These are phyloP conservation scores for Syrmaticus mikado DNA, from an alignment of 2,113 vertebrate species.

Conservation along the genomic window DNA sequence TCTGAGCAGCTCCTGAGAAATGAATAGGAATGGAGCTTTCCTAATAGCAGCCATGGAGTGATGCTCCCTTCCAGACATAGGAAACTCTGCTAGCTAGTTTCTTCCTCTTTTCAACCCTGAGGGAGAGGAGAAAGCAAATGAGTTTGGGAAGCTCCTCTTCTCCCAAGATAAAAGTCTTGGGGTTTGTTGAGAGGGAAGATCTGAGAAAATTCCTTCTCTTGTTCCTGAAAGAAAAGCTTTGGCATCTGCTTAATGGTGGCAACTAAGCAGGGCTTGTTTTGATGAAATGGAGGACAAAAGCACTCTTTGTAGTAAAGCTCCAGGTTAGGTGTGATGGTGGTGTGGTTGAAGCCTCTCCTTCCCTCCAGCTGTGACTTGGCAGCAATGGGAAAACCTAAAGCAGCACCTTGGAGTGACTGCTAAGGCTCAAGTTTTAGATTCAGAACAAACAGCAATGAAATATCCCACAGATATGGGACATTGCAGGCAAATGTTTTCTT, in stretches of 20 bases:
- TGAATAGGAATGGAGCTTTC: not conserved
- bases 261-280: not conserved
- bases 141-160: not conserved
- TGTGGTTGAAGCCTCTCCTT: not conserved
- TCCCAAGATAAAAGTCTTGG: not conserved
- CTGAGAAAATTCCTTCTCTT: not conserved
- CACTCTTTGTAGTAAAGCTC: not conserved
- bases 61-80: not conserved
- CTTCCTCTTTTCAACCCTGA: not conserved
- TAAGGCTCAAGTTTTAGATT: not conserved
- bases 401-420: not conserved
- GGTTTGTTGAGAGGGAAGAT: not conserved
- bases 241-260: not conserved
- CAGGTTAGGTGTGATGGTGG: not conserved
- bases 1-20: not conserved
- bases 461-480: not conserved
- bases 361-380: not conserved
- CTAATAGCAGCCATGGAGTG: not conserved
- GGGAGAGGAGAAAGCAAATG: not conserved
- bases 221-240: not conserved
- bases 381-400: not conserved
- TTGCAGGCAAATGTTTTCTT: not conserved
- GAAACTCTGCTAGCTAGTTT: not conserved
- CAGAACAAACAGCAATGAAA: no score
- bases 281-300: not conserved